Conservation (phyloP, 1,140 invertebrate species). For the Drosophila virilis region DNA sequence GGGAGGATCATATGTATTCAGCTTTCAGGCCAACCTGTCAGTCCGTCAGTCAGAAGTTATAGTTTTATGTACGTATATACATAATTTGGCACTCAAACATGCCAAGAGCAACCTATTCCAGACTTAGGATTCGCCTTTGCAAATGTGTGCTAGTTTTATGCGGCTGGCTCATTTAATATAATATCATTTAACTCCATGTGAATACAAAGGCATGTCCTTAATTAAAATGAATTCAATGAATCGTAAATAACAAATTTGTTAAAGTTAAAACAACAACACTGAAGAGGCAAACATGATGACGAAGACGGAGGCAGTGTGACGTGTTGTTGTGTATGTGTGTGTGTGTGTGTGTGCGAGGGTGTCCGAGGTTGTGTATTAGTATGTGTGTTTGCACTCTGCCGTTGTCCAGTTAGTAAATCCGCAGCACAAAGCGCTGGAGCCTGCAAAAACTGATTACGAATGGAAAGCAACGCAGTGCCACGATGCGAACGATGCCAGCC, state of each 20-base stretch:
- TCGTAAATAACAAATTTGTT: constrained; percentile 58
- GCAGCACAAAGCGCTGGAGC: constrained; percentile 52
- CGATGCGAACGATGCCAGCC: constrained; percentile 24
- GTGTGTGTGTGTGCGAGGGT: neutral
- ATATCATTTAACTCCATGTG: neutral
- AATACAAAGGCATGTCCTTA: constrained; percentile 28
- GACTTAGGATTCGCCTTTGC: too few species aligned
- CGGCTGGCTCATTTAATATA: constrained; percentile 27
- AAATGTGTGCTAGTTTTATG: neutral
- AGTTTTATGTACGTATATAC: too few species aligned
- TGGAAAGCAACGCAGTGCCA: constrained; percentile 37
- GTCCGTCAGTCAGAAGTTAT: too few species aligned
- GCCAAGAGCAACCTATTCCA: too few species aligned
- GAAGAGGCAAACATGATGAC: constrained; percentile 18
- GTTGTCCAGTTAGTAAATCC: constrained; percentile 61
- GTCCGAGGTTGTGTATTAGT: neutral
- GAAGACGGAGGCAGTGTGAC: constrained; percentile 18
- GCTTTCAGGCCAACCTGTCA: too few species aligned
- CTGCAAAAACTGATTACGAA: constrained; percentile 74
- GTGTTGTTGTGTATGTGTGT: neutral
- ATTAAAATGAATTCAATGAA: constrained; percentile 68
- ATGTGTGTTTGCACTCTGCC: constrained; percentile 4
- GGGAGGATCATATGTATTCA: too few species aligned
- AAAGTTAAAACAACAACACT: constrained; percentile 56
- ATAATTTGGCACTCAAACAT: too few species aligned